phyloP scores from a whole-genome alignment of 2,888 invertebrate species.

The Polylopha cassiicola region DNA sequence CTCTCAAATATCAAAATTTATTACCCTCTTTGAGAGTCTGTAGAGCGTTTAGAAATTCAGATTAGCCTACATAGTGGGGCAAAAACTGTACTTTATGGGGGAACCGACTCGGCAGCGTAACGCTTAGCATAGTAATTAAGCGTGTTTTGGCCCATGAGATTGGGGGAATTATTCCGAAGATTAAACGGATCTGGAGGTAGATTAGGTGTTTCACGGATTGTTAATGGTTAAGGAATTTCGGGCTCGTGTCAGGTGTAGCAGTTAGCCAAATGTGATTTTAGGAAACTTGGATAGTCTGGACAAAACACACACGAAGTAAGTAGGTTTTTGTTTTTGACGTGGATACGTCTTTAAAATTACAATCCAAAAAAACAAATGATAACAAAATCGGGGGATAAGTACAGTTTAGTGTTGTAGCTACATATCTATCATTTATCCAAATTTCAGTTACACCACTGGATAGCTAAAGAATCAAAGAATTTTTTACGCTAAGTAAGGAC shows the following conservation, averaged over 20 bases:
- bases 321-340: too few relatives aligned
- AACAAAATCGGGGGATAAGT: too few relatives aligned
- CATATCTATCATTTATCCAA: too few relatives aligned
- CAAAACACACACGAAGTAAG: too few relatives aligned
- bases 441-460: too few relatives aligned
- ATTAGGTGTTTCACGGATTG: constrained; percentile 8
- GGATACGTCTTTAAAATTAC: constrained; percentile 1
- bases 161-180: constrained; percentile 7
- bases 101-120: constrained; percentile 17
- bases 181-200: constrained; percentile 4
- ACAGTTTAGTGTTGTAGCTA: too few relatives aligned
- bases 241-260: too few relatives aligned
- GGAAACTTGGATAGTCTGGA: too few relatives aligned
- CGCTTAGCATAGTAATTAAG: constrained; percentile 51
- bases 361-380: constrained; percentile 7
- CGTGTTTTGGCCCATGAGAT: constrained; percentile 28
- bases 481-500: too few relatives aligned
- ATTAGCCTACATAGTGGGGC: constrained; percentile 31
- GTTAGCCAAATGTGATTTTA: too few relatives aligned
- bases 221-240: too few relatives aligned
- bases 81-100: constrained; percentile 40
- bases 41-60: constrained; percentile 32
- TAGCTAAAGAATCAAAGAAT: too few relatives aligned
- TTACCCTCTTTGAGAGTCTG: constrained; percentile 3
- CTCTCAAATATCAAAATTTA: constrained; percentile 12